Evolutionary conservation across 1,140 invertebrate genomes (phyloP), one percentile per base, ranked within the genome.

Genomic region (Battus philenor): DNA sequence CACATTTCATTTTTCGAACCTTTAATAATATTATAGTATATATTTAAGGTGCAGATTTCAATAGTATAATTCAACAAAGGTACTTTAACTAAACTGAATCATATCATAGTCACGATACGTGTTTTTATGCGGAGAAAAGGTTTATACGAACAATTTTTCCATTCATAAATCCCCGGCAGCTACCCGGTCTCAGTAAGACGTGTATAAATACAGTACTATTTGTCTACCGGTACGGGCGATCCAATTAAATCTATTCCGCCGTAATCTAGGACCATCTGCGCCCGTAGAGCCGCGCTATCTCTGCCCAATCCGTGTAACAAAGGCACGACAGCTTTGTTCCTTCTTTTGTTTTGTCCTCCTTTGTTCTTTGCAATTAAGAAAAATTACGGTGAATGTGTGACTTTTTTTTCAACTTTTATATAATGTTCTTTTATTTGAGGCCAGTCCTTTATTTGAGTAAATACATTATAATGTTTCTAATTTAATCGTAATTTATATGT

Each of bases 161-260:
- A 41, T 17, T 30, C 27, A 51, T 24, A 33, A 22, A 46, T 31
- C 49, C 30, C 36, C 6, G 15, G 26, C 18, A 1, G 26, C 16
- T 29, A 41, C 53, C n/a, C 50, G 52, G 47, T 59, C 51, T 27
- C 10, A n/a, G 20, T 54, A 59, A 64, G 54, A 65, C 60, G 50
- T 54, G 54, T 46, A 68, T 65, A 62, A 62, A 65, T 65, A 59
- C 51, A 17, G 29, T 17, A 55, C 59, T 56, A 70, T 65, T 70
- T 59, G 52, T 67, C 57, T 31, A 36, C 33, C 50, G 50, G 13
- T 18, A 36, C 50, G 24, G 45, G 32, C 38, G 48, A 44, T 55
- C 63, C 63, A 65, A 62, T 64, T 67, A 65, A 58, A 62, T 59
- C 53, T 52, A 60, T 22, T 36, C 45, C 43, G 39, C 30, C 44